Evolutionary conservation across 1,140 invertebrate genomes (phyloP).

Genomic region (Bactericera cockerelli): DNA sequence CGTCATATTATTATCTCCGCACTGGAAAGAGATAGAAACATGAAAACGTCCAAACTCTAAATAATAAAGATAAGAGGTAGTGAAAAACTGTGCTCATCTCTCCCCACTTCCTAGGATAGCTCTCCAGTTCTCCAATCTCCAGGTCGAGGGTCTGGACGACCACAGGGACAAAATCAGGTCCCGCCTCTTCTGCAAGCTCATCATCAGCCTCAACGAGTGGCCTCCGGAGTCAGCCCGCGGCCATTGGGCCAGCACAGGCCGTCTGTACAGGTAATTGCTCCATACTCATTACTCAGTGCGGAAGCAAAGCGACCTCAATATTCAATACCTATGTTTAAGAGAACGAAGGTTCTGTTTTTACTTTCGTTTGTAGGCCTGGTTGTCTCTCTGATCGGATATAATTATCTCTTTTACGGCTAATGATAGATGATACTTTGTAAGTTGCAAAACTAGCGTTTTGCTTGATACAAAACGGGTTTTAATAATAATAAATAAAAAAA

Average conservation of each 20-base stretch:
- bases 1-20: no score
- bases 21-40: no score
- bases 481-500: no score
- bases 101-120: conserved; percentile 54
- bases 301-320: conserved; percentile 11
- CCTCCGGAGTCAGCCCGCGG: conserved; percentile 52
- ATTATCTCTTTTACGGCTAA: no score
- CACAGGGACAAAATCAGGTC: conserved; percentile 71
- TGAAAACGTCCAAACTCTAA: no score
- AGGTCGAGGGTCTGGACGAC: conserved; percentile 59
- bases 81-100: no score
- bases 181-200: conserved; percentile 63
- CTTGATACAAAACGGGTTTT: no score
- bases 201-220: conserved; percentile 51
- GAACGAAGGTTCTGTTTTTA: background rate
- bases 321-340: conserved; percentile 11
- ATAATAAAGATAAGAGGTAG: no score
- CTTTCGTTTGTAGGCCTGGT: conserved; percentile 7
- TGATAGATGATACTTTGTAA: no score
- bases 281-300: conserved; percentile 38
- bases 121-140: conserved; percentile 61
- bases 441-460: no score
- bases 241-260: conserved; percentile 59
- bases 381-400: background rate
- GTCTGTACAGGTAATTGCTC: conserved; percentile 43